Conservation (phyloP, 2,113 vertebrate genomes). For the Phalacrocorax brasilianus region DNA sequence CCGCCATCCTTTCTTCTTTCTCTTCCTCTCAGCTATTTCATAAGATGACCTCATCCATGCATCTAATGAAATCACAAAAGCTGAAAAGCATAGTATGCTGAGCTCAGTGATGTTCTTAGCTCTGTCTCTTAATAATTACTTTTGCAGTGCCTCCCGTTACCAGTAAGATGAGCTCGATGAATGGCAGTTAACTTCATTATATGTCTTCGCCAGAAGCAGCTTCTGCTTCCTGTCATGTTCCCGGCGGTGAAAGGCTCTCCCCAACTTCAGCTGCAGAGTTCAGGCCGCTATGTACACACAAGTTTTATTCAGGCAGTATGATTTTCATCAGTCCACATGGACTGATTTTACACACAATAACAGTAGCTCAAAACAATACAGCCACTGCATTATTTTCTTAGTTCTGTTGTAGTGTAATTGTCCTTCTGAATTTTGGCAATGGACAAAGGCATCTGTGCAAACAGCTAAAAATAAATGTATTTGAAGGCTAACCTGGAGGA, state of each 20-base stretch:
- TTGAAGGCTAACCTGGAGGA: neutral
- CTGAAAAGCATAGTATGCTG: neutral
- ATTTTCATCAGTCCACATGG: neutral
- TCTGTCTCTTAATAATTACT: neutral
- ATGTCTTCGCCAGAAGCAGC: neutral
- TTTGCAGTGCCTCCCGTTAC: neutral
- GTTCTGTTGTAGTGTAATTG: neutral
- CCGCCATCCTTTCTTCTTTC: neutral
- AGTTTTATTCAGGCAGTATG: neutral
- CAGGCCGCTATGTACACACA: neutral
- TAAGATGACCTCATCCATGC: neutral
- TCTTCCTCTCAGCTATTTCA: conserved; percentile 14
- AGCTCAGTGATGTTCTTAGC: conserved; percentile 1
- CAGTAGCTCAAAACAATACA: neutral
- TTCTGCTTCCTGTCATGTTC: conserved; percentile 30
- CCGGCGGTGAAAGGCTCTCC: neutral
- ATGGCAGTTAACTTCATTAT: conserved; percentile 22
- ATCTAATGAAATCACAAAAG: conserved; percentile 30
- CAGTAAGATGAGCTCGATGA: neutral
- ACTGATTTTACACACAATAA: neutral
- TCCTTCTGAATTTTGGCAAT: neutral
- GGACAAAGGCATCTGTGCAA: neutral
- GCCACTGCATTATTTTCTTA: neutral
- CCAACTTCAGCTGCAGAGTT: neutral
- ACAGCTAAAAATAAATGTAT: neutral